These are phyloP conservation scores for Excalfactoria chinensis DNA, from an alignment of 2,113 vertebrate species.

Conservation along the genomic window DNA sequence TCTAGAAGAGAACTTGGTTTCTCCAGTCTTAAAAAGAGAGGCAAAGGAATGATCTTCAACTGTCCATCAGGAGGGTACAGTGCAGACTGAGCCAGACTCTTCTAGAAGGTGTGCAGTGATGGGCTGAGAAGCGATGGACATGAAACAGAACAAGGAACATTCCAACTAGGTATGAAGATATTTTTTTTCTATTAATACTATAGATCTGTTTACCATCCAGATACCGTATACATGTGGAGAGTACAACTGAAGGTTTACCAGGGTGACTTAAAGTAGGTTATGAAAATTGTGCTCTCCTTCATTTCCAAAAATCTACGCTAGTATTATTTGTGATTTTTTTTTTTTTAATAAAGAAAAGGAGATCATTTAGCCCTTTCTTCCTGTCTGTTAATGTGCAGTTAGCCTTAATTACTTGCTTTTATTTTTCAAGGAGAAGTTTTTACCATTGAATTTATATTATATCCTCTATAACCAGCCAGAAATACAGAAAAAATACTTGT, in stretches of 20 bases:
- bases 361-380: neutral
- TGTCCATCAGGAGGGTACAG: neutral
- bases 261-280: neutral
- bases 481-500: neutral
- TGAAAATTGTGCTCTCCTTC: neutral
- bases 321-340: neutral
- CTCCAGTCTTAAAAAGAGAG: neutral
- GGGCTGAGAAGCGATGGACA: neutral
- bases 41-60: neutral
- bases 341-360: neutral
- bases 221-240: neutral
- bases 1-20: neutral
- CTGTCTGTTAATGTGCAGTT: neutral
- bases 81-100: neutral
- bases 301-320: neutral
- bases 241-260: neutral
- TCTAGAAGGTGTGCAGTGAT: neutral
- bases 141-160: neutral
- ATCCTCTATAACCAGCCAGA: neutral
- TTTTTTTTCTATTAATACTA: neutral
- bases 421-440: neutral
- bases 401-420: neutral
- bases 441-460: neutral
- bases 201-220: neutral
- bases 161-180: neutral